Percentiles rank a stretch among this genome's conserved stretches.
phyloP scores from a whole-genome alignment of 2,888 invertebrate genomes.

The Torymus texanus region DNA sequence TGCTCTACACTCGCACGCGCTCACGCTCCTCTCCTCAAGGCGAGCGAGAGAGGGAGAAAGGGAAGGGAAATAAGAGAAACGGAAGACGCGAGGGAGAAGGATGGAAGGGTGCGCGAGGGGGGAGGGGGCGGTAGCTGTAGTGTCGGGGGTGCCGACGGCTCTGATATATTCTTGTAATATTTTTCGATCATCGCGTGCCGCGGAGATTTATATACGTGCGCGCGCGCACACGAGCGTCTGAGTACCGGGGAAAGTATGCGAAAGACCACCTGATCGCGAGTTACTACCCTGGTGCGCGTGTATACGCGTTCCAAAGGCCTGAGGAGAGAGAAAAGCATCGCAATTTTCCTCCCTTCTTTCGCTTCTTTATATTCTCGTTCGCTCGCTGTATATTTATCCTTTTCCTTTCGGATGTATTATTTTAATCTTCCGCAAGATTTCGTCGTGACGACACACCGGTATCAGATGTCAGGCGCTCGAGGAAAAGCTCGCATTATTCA shows the following conservation, averaged over 20 bases:
- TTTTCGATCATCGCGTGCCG: slow-evolving; percentile 75
- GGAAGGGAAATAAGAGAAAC: slow-evolving; percentile 53
- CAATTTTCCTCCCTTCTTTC: slow-evolving; percentile 45
- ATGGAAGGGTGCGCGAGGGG: slow-evolving; percentile 38
- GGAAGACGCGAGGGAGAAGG: slow-evolving; percentile 44
- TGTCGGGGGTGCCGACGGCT: slow-evolving; percentile 69
- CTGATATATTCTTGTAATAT: slow-evolving; percentile 75
- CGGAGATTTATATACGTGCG: slow-evolving; percentile 71
- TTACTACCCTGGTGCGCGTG: slow-evolving; percentile 63
- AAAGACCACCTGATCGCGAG: slow-evolving; percentile 73
- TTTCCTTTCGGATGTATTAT: slow-evolving; percentile 29
- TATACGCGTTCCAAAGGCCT: slow-evolving; percentile 33
- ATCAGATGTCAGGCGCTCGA: background rate
- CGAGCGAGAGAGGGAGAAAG: slow-evolving; percentile 59
- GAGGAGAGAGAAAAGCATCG: slow-evolving; percentile 33
- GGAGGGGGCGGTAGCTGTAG: slow-evolving; percentile 54
- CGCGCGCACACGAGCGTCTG: slow-evolving; percentile 14
- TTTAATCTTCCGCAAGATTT: slow-evolving; percentile 19
- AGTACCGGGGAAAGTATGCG: slow-evolving; percentile 57
- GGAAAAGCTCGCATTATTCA: background rate
- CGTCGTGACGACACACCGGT: background rate
- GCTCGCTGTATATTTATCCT: slow-evolving; percentile 1
- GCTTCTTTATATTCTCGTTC: slow-evolving; percentile 17
- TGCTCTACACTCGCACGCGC: slow-evolving; percentile 55
- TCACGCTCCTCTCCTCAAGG: background rate